phyloP scores from a whole-genome alignment of 2,113 vertebrate genomes.

The Oreochromis niloticus region DNA sequence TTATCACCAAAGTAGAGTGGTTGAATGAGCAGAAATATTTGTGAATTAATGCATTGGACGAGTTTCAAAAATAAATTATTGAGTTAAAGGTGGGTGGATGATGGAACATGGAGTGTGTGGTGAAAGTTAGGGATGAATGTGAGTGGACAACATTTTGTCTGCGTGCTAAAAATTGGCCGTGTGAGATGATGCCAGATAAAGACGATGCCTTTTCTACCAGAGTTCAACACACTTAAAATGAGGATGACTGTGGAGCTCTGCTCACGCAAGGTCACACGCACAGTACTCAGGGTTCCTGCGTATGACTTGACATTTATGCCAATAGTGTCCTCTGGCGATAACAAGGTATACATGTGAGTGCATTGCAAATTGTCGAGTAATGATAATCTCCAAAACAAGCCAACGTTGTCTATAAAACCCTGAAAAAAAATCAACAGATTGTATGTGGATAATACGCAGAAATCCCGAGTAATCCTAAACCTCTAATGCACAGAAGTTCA shows the following conservation, averaged over 20 bases:
- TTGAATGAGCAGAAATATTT: not conserved
- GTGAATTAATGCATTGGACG: not conserved
- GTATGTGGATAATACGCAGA: not conserved
- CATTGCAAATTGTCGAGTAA: not conserved
- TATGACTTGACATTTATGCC: not conserved
- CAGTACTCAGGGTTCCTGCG: conserved; percentile 13
- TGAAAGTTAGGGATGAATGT: not conserved
- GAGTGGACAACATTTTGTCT: not conserved
- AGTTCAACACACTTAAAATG: not conserved
- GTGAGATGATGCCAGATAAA: not conserved
- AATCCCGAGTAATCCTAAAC: not conserved
- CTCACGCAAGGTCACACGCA: not conserved
- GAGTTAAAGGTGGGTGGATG: not conserved
- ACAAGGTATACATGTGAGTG: not conserved
- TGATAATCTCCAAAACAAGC: not conserved
- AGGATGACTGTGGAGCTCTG: not conserved
- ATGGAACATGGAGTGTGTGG: not conserved
- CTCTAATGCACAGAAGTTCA: not conserved
- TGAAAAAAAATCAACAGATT: not conserved
- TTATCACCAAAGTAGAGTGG: not conserved
- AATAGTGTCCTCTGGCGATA: not conserved
- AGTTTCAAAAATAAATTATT: not conserved
- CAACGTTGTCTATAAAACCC: not conserved
- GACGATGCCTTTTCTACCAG: conserved; percentile 31
- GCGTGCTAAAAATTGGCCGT: not conserved